Evolutionary conservation across 2,797 vertebrate genomes (phyloP), one percentile per base, ranked within the genome.

Genomic region (Dendrocincla fuliginosa): DNA sequence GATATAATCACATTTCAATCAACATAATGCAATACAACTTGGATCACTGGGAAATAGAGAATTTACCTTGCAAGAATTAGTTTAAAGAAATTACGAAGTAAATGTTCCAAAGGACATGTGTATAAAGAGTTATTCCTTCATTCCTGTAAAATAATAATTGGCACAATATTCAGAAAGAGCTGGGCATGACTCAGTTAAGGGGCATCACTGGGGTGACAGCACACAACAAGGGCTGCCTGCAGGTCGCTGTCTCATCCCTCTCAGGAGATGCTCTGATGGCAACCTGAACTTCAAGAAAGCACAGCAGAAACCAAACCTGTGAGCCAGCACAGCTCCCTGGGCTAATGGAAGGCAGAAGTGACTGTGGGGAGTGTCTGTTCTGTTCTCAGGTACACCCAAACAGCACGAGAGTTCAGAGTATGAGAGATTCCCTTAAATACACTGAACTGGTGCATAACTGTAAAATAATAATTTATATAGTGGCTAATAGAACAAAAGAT

Each of bases 321-420:
- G 9, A 55, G 17, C 23, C 83, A 74, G 41, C 27, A 46, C 25
- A 53, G 47, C 32, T 49, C 24, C 35, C 27, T 28, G 23, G 46
- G 59, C 28, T 59, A 56, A 81, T 46, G 70, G 35, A 82, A 95
- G 46, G 56, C 4, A 86, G 76, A 25, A 84, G 84, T 49, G 60
- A 52, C 65, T 49, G 37, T 71, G 78, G 87, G 57, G 90, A 93
- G n/a, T 24, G 79, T 60, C 85, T 92, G 67, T n/a, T 82, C 93
- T 84, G 24, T 84, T 93, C 56, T 83, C 75, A 82, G 55, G 56
- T 87, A 86, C 84, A 82, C 28, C 52, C 59, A 93, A 92, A 71
- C 16, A 79, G n/a, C 71, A 93, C 50, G 28, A 64, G 68, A 95
- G 73, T 94, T 95, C 42, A 85, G 53, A 60, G 53, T 46, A 37